phyloP scores from a whole-genome alignment of 2,113 vertebrate species.

The Gallinago undulata region DNA sequence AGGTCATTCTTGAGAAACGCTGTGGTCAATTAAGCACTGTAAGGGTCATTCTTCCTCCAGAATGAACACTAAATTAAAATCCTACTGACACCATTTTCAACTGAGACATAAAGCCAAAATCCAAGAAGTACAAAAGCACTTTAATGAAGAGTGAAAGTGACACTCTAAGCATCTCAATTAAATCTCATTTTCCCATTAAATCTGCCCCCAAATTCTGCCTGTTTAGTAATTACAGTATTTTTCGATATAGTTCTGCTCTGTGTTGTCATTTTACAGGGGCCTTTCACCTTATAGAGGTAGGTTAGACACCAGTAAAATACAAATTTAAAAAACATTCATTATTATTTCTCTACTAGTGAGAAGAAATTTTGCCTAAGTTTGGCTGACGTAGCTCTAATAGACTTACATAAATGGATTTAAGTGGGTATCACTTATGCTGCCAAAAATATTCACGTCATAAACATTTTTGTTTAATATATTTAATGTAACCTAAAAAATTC shows the following conservation, averaged over 20 bases:
- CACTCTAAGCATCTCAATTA: neutral
- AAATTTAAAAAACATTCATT: neutral
- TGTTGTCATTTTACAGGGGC: neutral
- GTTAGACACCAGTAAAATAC: neutral
- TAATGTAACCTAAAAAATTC: neutral
- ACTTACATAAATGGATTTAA: neutral
- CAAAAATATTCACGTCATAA: neutral
- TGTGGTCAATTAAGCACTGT: neutral
- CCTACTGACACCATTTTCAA: neutral
- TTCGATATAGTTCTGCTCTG: neutral
- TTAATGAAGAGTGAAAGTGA: neutral
- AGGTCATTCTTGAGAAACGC: neutral
- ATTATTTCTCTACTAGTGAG: neutral
- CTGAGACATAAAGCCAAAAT: neutral
- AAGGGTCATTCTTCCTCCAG: neutral
- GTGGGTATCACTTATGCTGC: neutral
- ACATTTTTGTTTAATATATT: neutral
- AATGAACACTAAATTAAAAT: neutral
- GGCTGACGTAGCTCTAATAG: neutral
- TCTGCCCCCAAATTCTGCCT: neutral
- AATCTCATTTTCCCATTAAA: neutral
- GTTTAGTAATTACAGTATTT: neutral
- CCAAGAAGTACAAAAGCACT: neutral
- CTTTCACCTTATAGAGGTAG: neutral
- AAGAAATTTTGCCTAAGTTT: neutral